phyloP scores from a whole-genome alignment of 2,888 invertebrate genomes.

The Galeruca laticollis region DNA sequence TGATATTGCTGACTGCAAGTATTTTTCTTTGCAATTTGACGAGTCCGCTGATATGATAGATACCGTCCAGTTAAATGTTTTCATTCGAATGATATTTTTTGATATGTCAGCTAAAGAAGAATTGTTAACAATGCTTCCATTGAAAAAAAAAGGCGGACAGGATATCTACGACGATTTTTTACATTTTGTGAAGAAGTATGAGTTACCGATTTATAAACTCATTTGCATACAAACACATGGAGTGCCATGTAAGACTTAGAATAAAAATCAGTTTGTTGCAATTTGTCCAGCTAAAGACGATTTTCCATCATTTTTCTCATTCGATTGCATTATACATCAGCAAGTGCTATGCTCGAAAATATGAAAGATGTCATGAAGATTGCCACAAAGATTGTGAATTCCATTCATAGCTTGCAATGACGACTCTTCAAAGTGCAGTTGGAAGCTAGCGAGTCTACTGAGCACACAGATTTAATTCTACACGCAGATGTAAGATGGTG shows the following conservation, averaged over 20 bases:
- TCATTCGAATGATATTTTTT: constrained; percentile 30
- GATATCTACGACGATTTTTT: constrained; percentile 29
- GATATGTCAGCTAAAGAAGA: constrained; percentile 27
- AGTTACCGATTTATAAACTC: constrained; percentile 26
- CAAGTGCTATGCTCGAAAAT: constrained; percentile 23
- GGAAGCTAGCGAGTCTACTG: constrained; percentile 23
- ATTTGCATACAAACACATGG: constrained; percentile 21
- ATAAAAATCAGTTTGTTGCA: constrained; percentile 24
- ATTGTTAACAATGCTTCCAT: constrained; percentile 25
- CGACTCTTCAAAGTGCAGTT: constrained; percentile 27
- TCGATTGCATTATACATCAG: constrained; percentile 28
- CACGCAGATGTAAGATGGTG: constrained; percentile 28
- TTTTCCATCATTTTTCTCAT: constrained; percentile 25
- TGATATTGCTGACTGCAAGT: constrained; percentile 21
- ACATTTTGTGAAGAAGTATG: background rate
- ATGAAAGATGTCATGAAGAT: constrained; percentile 15
- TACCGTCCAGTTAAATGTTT: constrained; percentile 26
- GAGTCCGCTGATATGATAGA: constrained; percentile 32
- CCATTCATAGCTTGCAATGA: constrained; percentile 35
- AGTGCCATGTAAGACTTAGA: constrained; percentile 22
- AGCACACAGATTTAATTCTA: constrained; percentile 32
- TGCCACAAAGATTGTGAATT: constrained; percentile 35
- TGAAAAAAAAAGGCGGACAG: constrained; percentile 20
- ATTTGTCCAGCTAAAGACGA: constrained; percentile 22
- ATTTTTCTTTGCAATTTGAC: constrained; percentile 34